These are phyloP conservation scores for Brachymystax lenok DNA, from an alignment of 2,797 vertebrate genomes.

Conservation along the genomic window DNA sequence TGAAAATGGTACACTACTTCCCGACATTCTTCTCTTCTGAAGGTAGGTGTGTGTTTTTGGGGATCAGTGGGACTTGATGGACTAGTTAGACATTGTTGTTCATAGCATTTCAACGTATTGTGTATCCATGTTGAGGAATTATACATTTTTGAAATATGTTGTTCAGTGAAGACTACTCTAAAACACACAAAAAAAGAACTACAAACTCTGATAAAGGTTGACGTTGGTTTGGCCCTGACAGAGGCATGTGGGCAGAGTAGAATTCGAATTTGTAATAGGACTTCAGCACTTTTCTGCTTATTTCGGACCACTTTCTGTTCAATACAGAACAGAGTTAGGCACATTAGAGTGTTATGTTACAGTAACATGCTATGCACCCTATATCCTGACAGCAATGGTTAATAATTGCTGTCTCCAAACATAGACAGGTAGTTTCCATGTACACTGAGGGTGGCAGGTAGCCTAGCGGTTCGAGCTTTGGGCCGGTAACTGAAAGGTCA, in stretches of 20 bases:
- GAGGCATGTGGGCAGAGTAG: too few species aligned
- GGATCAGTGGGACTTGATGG: slow-evolving; percentile 15
- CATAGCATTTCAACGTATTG: slow-evolving; percentile 2
- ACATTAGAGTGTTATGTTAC: slow-evolving; percentile 6
- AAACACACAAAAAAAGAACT: too few species aligned
- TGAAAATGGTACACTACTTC: slow-evolving; percentile 42
- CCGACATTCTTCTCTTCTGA: slow-evolving; percentile 31
- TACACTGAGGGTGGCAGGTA: slow-evolving; percentile 16
- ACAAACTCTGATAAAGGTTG: background rate
- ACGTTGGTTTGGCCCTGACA: too few species aligned
- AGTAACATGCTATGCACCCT: slow-evolving; percentile 1
- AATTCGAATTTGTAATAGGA: too few species aligned
- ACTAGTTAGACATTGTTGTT: background rate
- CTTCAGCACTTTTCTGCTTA: background rate
- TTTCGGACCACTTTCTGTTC: background rate
- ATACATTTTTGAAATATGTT: background rate
- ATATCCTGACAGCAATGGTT: slow-evolving; percentile 41
- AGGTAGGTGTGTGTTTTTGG: slow-evolving; percentile 40
- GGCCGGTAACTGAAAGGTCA: too few species aligned
- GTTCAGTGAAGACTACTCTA: background rate
- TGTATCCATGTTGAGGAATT: background rate
- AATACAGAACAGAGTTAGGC: background rate
- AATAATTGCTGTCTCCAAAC: slow-evolving; percentile 48
- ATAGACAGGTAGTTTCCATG: slow-evolving; percentile 33
- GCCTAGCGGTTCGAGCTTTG: too few species aligned